Percentiles rank a stretch among this genome's conserved stretches.
Conservation (phyloP, 2,888 invertebrate genomes). For the Drosophila prostipennis region DNA sequence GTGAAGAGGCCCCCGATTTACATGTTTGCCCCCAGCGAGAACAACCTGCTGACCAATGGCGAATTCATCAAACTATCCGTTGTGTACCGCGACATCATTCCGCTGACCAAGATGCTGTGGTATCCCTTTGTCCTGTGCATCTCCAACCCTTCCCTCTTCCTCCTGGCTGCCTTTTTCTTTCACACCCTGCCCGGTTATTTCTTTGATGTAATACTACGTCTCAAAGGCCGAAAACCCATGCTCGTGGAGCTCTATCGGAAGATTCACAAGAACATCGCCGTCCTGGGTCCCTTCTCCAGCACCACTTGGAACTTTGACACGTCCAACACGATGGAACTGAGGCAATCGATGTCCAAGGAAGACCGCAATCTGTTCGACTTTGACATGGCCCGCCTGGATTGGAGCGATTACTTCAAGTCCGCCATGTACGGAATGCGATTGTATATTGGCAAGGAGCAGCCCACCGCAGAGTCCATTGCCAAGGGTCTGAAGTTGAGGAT, state of each 20-base stretch:
- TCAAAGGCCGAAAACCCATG: conserved; percentile 54
- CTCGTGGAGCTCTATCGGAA: conserved; percentile 91
- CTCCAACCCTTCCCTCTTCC: conserved; percentile 81
- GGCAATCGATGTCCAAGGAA: conserved; percentile 81
- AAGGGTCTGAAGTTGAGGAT: conserved; percentile 1
- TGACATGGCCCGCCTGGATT: conserved; percentile 88
- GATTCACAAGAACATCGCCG: conserved; percentile 90
- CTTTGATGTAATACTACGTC: conserved; percentile 84
- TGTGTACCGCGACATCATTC: neutral
- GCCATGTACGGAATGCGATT: conserved; percentile 90
- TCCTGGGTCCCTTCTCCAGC: conserved; percentile 90
- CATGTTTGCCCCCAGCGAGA: conserved; percentile 92
- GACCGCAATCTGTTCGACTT: conserved; percentile 88
- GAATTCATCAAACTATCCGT: conserved; percentile 85
- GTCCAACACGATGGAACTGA: conserved; percentile 85
- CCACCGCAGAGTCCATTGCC: conserved; percentile 85
- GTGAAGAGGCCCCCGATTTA: conserved; percentile 83
- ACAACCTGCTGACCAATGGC: conserved; percentile 92
- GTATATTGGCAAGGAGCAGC: conserved; percentile 91
- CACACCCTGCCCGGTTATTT: conserved; percentile 88
- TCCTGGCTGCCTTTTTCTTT: conserved; percentile 85
- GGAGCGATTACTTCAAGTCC: conserved; percentile 84
- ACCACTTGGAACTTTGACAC: conserved; percentile 89
- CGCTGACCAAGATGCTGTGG: conserved; percentile 88
- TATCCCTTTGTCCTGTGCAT: conserved; percentile 86